These are phyloP conservation scores for Xenopus borealis DNA, from an alignment of 2,113 vertebrate genomes.

Conservation along the genomic window DNA sequence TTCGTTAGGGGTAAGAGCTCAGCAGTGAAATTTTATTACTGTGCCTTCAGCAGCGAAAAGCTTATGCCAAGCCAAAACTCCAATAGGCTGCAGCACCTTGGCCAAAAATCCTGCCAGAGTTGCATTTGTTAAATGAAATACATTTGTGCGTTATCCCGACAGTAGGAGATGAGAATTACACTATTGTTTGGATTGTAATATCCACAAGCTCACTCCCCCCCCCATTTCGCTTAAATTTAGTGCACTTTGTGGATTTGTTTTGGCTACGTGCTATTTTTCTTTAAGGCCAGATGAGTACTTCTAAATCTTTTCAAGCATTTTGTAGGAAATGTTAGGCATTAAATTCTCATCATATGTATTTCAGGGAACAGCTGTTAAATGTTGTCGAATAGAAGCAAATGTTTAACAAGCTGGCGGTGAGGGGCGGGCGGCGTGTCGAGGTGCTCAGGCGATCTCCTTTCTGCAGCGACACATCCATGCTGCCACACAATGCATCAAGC, in stretches of 20 bases:
- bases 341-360: conserved; percentile 40
- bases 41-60: neutral
- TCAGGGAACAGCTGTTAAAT: conserved; percentile 34
- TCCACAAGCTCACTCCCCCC: conserved; percentile 16
- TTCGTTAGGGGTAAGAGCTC: neutral
- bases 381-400: conserved; percentile 28
- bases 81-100: neutral
- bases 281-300: conserved; percentile 39
- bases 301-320: conserved; percentile 35
- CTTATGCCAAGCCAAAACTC: neutral
- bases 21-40: neutral
- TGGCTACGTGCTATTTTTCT: conserved; percentile 39
- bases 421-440: conserved; percentile 33
- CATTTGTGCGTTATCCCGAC: conserved; percentile 32
- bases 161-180: conserved; percentile 33
- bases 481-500: conserved; percentile 22
- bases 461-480: neutral
- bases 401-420: conserved; percentile 36
- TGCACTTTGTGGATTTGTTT: conserved; percentile 42
- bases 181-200: conserved; percentile 28
- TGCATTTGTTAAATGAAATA: conserved; percentile 26
- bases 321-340: conserved; percentile 44
- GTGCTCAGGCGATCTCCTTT: neutral
- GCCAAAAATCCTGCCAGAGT: conserved; percentile 4
- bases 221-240: conserved; percentile 21